Conservation (phyloP, 2,797 vertebrate genomes). For the Etheostoma nigrum region DNA sequence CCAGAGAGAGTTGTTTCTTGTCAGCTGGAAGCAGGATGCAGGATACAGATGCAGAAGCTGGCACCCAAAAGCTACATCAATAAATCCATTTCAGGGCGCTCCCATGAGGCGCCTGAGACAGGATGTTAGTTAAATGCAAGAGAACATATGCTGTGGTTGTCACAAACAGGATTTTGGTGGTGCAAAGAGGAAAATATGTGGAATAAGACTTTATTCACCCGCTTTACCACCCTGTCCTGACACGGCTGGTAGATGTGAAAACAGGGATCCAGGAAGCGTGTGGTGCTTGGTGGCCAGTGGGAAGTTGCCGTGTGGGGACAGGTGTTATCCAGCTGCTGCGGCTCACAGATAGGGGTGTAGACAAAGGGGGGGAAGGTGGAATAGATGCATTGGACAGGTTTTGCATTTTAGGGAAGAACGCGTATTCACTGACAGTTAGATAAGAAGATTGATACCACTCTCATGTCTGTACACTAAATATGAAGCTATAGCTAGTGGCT, state of each 20-base stretch:
- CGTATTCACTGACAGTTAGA: background rate
- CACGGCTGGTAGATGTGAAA: slow-evolving; percentile 24
- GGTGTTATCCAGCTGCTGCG: slow-evolving; percentile 59
- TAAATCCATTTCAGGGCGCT: slow-evolving; percentile 28
- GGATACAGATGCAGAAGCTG: slow-evolving; percentile 55
- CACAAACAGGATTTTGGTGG: slow-evolving; percentile 52
- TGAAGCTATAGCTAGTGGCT: background rate
- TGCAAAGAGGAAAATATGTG: slow-evolving; percentile 35
- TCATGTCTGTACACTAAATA: background rate
- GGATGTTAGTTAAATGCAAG: slow-evolving; percentile 54
- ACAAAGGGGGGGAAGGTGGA: background rate
- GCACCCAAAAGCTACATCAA: slow-evolving; percentile 61
- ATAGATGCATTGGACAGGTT: background rate
- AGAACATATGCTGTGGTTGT: slow-evolving; percentile 23
- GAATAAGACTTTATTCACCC: slow-evolving; percentile 1
- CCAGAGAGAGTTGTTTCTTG: slow-evolving; percentile 1
- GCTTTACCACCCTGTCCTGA: slow-evolving; percentile 30
- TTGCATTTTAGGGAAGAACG: background rate
- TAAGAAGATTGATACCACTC: background rate
- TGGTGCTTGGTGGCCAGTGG: slow-evolving; percentile 20
- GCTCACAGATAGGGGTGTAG: slow-evolving; percentile 11
- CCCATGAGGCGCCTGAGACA: slow-evolving; percentile 29
- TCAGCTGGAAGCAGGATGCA: slow-evolving; percentile 65
- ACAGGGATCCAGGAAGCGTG: background rate
- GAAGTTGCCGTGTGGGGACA: slow-evolving; percentile 25